Conservation (phyloP, 2,797 vertebrate species). For the Thunnus albacares region DNA sequence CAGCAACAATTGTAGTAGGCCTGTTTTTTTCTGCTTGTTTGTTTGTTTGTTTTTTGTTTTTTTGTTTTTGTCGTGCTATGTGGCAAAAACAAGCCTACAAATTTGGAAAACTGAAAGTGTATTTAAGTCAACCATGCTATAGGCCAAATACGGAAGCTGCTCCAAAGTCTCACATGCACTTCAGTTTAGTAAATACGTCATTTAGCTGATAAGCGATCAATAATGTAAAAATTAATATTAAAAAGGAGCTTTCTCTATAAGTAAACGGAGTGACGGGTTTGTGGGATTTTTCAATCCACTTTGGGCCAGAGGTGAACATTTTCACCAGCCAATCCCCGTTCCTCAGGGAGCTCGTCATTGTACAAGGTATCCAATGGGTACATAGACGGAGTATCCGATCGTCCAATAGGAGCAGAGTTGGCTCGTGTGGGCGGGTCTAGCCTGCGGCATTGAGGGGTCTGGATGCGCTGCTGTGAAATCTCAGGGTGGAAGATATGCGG, state of each 20-base stretch:
- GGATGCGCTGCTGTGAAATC: slow-evolving; percentile 35
- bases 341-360: slow-evolving; percentile 16
- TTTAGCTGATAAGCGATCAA: neutral
- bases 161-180: neutral
- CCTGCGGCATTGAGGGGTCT: neutral
- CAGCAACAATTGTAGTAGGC: too few species aligned
- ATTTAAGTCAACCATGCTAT: too few species aligned
- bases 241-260: too few species aligned
- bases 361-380: slow-evolving; percentile 65
- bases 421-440: slow-evolving; percentile 56
- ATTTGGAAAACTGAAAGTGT: too few species aligned
- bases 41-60: too few species aligned
- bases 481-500: slow-evolving; percentile 27
- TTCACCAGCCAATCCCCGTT: slow-evolving; percentile 67
- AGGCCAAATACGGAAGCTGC: too few species aligned
- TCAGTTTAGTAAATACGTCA: neutral
- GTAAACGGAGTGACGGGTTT: too few species aligned
- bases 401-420: slow-evolving; percentile 75
- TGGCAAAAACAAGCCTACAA: too few species aligned
- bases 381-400: too few species aligned
- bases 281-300: neutral
- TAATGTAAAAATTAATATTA: neutral
- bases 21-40: too few species aligned
- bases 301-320: slow-evolving; percentile 59
- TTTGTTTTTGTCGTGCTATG: too few species aligned